These are phyloP conservation scores for Papilio dardanus DNA, from an alignment of 1,140 invertebrate genomes.

Conservation along the genomic window DNA sequence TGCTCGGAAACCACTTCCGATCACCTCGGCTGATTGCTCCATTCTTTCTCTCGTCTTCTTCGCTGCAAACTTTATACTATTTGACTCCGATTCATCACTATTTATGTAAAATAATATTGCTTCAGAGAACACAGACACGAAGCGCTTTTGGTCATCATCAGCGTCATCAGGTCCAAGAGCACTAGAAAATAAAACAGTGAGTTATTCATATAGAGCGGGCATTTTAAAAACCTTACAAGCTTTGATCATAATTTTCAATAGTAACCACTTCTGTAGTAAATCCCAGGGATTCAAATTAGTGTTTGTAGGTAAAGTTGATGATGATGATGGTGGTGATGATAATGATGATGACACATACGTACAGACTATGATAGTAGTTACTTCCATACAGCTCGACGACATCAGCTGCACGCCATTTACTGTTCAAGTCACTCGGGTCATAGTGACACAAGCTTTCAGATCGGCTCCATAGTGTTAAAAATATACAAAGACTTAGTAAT, in stretches of 20 bases:
- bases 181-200: neutral
- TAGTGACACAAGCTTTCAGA: neutral
- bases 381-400: neutral
- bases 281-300: too few species aligned
- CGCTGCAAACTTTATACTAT: neutral
- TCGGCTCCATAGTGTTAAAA: neutral
- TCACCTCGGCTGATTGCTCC: neutral
- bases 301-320: neutral
- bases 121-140: neutral
- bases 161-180: neutral
- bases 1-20: neutral
- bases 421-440: neutral
- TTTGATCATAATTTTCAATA: too few species aligned
- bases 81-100: neutral
- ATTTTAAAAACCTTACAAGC: too few species aligned
- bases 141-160: neutral
- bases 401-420: neutral
- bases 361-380: neutral
- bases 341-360: neutral
- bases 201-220: neutral
- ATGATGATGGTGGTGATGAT: too few species aligned
- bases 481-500: neutral
- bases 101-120: neutral
- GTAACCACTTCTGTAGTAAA: too few species aligned
- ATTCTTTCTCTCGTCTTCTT: neutral